Base-by-base conservation (phyloP, 2,113 vertebrate genomes). In the Columba janthina region DNA sequence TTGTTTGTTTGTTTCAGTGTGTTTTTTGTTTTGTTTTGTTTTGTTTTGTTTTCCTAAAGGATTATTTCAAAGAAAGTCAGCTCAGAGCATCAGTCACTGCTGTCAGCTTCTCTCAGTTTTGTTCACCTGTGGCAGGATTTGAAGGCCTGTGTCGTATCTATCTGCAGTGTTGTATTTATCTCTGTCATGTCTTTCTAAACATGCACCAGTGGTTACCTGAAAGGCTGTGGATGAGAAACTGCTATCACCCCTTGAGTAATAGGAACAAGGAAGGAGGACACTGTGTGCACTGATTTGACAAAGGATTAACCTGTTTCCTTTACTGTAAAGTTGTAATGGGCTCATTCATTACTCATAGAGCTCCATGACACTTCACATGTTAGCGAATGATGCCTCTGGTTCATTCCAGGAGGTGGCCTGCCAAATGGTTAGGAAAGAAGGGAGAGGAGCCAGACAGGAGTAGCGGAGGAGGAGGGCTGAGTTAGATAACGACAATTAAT, bases 241-340 rank as follows among this genome's bases (percentile, higher is more conserved):
- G 90, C 94, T 57, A 34, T 90, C 96, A 95, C 73, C 74, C 90
- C 76, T 79, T 96, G 78, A 93, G 82, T 96, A 97, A 97, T 75
- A 93, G 97, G 91, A 98, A 97, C 95, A 97, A 97, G 94, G 95
- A 90, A 94, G 94, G 90, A 97, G 76, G 94, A 96, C 92, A 95
- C 36, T 32, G 44, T 70, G 42, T 89, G 85, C 74, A 19, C 69
- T 15, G 88, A 94, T 92, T 86, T 97, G 97, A 97, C 95, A 97
- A 95, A 97, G 75, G 85, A 97, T 96, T 97, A 96, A 94, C 93
- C 94, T 97, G 92, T 90, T 94, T 97, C 58, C 78, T 93, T 31
- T 86, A 34, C 95, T 97, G 90, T 96, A 85, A 93, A 97, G 90
- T 87, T 84, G 73, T 97, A 94, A 98, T 85, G 81, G 92, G 87